Evolutionary conservation across 2,888 invertebrate species (phyloP).

Genomic region (Drosophila emarginata): DNA sequence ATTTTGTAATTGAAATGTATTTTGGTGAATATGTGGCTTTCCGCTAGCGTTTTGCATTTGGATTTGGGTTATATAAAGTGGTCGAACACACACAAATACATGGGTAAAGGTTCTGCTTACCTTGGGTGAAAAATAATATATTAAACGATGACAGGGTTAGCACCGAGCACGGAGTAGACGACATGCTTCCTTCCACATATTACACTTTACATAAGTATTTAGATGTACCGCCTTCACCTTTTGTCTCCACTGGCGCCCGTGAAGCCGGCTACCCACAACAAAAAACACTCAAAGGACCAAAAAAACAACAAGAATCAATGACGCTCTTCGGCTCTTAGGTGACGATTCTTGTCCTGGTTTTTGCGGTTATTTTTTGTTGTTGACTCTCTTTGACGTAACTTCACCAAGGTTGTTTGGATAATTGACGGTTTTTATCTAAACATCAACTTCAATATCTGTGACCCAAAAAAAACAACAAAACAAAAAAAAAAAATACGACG

Average conservation of each 20-base stretch:
- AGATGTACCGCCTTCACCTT: slow-evolving; percentile 15
- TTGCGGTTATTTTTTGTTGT: slow-evolving; percentile 28
- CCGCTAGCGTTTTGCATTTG: too few species aligned
- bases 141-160: slow-evolving; percentile 83
- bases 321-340: slow-evolving; percentile 26
- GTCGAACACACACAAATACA: slow-evolving; percentile 19
- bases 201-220: slow-evolving; percentile 75
- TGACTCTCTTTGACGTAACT: slow-evolving; percentile 70
- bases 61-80: slow-evolving; percentile 31
- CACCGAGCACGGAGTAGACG: slow-evolving; percentile 81
- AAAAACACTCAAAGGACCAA: slow-evolving; percentile 18
- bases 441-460: slow-evolving; percentile 30
- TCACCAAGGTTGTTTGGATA: slow-evolving; percentile 23
- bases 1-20: slow-evolving; percentile 3
- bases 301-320: slow-evolving; percentile 28
- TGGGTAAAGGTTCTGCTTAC: slow-evolving; percentile 60
- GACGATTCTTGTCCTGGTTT: slow-evolving; percentile 17
- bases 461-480: slow-evolving; percentile 13
- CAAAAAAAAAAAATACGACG: not conserved
- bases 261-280: slow-evolving; percentile 51
- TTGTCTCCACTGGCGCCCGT: slow-evolving; percentile 12
- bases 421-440: not conserved
- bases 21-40: not conserved
- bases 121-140: slow-evolving; percentile 83
- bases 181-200: slow-evolving; percentile 81